phyloP scores from a whole-genome alignment of 1,140 invertebrate species.

The Calephelis virginiensis region DNA sequence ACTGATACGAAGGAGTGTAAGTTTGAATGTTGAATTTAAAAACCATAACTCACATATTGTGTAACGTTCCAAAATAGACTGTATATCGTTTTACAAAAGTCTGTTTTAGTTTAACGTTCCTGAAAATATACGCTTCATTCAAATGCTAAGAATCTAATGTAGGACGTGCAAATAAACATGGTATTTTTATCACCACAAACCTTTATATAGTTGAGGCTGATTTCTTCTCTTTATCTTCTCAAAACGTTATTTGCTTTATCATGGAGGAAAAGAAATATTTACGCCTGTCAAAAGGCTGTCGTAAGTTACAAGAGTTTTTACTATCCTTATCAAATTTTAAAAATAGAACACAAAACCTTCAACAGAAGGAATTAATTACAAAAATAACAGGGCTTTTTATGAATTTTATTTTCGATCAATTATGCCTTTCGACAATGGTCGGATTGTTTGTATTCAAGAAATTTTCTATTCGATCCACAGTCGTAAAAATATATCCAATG shows the following conservation, averaged over 20 bases:
- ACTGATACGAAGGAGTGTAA: constrained; percentile 65
- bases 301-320: not conserved
- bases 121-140: constrained; percentile 44
- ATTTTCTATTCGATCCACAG: constrained; percentile 69
- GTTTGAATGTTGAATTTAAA: constrained; percentile 37
- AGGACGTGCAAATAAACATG: constrained; percentile 77
- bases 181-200: constrained; percentile 77
- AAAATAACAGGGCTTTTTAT: not conserved
- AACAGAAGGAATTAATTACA: not conserved
- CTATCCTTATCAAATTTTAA: not conserved
- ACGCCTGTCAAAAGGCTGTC: constrained; percentile 44
- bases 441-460: constrained; percentile 39
- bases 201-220: constrained; percentile 77
- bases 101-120: constrained; percentile 42
- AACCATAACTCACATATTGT: not conserved
- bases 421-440: constrained; percentile 22
- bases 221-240: constrained; percentile 74
- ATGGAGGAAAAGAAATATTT: constrained; percentile 66
- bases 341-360: not conserved
- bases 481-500: constrained; percentile 66
- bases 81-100: constrained; percentile 39
- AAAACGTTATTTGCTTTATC: constrained; percentile 75
- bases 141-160: constrained; percentile 55
- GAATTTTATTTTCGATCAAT: constrained; percentile 7
- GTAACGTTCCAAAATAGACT: constrained; percentile 39